Evolutionary conservation across 2,797 vertebrate genomes (phyloP), one percentile per base, ranked within the genome.

Genomic region (Acomys russatus): DNA sequence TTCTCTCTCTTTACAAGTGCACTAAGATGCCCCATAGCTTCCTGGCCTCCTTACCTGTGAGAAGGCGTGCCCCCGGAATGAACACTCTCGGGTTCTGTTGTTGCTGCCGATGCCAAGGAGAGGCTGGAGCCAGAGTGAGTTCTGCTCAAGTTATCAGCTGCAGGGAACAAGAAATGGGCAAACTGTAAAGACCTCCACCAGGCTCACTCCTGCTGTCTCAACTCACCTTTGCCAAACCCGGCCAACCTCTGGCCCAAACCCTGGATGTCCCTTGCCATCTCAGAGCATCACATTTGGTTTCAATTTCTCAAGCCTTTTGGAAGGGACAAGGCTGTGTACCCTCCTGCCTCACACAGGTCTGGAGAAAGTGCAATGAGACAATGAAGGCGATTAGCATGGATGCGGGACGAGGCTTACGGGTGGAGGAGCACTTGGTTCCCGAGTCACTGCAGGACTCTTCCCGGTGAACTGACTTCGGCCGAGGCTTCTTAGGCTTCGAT

Each of bases 61-160:
- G 99, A 99, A 1, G 99, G 99, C 0, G 99, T 99, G 61, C 99
- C 99, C 73, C 99, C 99, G 0, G 99, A 99, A 97, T 99, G 98
- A 6, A 99, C 98, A 0, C 99, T 99, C 98, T 99, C 99, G 0
- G 99, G 99, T 90, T 99, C 99, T 0, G 99, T 99, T 28, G 99
- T 99, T 1, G 99, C 99, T 0, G 99, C 99, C 0, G 99, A 99
- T 25, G 99, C 99, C 98, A 99, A 98, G 33, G 99, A 99, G 78
- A 99, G 98, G 94, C 99, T 99, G 97, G 99, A 99, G 92, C 99
- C 99, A 30, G 99, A 99, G 94, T 99, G 99, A 88, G 99, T 99
- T 17, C 98, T 99, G 98, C 99, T 99, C 97, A 99, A 97, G 96
- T 99, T 99, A 97, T 99, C 99, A 74, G 99, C 99, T 99, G 95